phyloP scores from a whole-genome alignment of 2,113 vertebrate species.

The Neoarius graeffei region DNA sequence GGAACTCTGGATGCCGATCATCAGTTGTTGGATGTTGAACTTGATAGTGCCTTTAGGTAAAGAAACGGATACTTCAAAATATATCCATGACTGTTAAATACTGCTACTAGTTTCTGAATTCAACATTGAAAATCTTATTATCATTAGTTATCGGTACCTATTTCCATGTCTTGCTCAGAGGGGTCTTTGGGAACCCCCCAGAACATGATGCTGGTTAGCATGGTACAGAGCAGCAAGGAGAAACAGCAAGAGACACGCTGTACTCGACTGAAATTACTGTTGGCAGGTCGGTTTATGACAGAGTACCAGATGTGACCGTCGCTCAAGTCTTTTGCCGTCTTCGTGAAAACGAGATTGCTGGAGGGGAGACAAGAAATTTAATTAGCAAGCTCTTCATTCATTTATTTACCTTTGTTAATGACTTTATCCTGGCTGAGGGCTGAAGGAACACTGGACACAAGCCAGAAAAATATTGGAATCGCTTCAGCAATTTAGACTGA shows the following conservation, averaged over 20 bases:
- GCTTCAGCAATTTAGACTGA: background rate
- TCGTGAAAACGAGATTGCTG: constrained; percentile 91
- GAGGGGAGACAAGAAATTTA: background rate
- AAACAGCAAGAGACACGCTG: constrained; percentile 94
- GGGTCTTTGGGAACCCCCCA: constrained; percentile 92
- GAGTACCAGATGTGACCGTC: constrained; percentile 95
- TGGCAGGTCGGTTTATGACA: constrained; percentile 80
- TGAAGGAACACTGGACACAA: background rate
- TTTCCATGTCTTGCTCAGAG: constrained; percentile 92
- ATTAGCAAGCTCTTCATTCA: background rate
- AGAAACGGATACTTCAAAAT: background rate
- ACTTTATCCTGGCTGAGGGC: background rate
- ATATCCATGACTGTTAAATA: no score
- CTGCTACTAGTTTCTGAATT: background rate
- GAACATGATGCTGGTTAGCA: constrained; percentile 97
- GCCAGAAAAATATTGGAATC: background rate
- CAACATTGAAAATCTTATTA: background rate
- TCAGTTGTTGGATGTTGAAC: constrained; percentile 93
- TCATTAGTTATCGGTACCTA: constrained; percentile 74
- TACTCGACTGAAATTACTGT: constrained; percentile 87
- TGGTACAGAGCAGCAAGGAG: constrained; percentile 92
- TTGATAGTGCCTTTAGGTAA: constrained; percentile 81
- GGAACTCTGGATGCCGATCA: constrained; percentile 92
- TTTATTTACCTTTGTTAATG: background rate
- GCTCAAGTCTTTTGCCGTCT: constrained; percentile 88